Base-by-base conservation (phyloP, 2,113 vertebrate genomes). In the Polyodon spathula region DNA sequence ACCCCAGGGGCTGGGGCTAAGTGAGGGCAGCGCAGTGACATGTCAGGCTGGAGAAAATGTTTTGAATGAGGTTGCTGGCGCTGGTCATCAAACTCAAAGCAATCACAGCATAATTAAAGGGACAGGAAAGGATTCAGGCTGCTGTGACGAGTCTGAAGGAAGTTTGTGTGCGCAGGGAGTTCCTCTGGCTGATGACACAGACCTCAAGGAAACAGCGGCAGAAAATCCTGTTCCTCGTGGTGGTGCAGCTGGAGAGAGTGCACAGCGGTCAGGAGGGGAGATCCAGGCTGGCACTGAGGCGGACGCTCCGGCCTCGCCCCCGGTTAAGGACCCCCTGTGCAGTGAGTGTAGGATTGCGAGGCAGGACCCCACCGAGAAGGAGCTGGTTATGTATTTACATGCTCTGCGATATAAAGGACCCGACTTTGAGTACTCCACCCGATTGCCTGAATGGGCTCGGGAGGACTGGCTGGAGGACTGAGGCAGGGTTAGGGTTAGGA, bases 381-480 rank as follows among this genome's bases (percentile, higher is more conserved):
- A 99, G 2, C 84, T 99, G 61, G 74, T 98, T 64, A 98, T 99
- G 96, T 99, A 88, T 66, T 87, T 99, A 1, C 96, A 99, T 0
- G 95, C 96, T 2, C 71, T 97, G 54, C 68, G 91, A 48, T 99
- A 98, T 68, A 96, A 94, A 77, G 95, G 95, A n/a, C 78, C 85
- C 0, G 89, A 83, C 17, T 98, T 97, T 79, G 95, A 99, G 63
- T 99, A 93, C 63, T 85, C 81, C 53, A 92, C 93, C 63, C 70
- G 57, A 27, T 76, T 92, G 77, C 96, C 96, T 0, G 71, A 83
- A n/a, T 99, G 96, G 96, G 95, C 92, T 42, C 79, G 78, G 75
- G 92, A 92, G n/a, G 83, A 93, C 73, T 99, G 96, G 94, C 56
- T 78, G 48, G 83, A 88, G 7, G 77, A 75, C 66, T 72, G 12